These are phyloP conservation scores for Liasis olivaceus DNA, from an alignment of 2,797 vertebrate species.

Conservation along the genomic window DNA sequence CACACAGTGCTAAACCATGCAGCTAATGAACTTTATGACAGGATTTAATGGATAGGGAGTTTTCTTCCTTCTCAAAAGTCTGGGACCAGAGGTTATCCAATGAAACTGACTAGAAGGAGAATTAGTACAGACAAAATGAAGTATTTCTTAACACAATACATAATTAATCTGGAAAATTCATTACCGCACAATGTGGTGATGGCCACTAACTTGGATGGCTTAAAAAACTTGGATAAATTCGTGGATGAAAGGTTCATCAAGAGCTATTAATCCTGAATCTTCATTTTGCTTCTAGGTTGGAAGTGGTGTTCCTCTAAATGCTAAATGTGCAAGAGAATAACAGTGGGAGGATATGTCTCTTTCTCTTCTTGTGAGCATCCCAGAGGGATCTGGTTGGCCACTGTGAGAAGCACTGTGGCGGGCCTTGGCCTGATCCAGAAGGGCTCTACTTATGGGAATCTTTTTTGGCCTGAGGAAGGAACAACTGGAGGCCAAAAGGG, in stretches of 20 bases:
- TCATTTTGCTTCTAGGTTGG: no score
- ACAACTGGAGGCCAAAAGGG: not conserved
- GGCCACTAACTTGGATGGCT: not conserved
- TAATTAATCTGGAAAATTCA: not conserved
- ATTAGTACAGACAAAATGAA: not conserved
- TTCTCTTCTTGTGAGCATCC: not conserved
- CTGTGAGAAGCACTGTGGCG: not conserved
- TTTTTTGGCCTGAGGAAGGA: not conserved
- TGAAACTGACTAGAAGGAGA: not conserved
- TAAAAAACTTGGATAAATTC: not conserved
- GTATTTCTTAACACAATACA: not conserved
- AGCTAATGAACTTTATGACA: not conserved
- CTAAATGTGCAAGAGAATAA: not conserved
- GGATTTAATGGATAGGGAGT: not conserved
- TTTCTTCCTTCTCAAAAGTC: not conserved
- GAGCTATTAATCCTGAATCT: not conserved
- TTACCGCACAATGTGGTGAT: not conserved
- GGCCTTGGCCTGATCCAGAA: not conserved
- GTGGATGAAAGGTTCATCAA: not conserved
- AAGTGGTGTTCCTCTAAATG: not conserved
- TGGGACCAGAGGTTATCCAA: not conserved
- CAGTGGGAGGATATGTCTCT: not conserved
- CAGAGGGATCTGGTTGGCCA: not conserved
- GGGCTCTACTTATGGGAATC: not conserved
- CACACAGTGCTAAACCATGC: not conserved